phyloP scores from a whole-genome alignment of 2,797 vertebrate genomes.

The Spheniscus humboldti region DNA sequence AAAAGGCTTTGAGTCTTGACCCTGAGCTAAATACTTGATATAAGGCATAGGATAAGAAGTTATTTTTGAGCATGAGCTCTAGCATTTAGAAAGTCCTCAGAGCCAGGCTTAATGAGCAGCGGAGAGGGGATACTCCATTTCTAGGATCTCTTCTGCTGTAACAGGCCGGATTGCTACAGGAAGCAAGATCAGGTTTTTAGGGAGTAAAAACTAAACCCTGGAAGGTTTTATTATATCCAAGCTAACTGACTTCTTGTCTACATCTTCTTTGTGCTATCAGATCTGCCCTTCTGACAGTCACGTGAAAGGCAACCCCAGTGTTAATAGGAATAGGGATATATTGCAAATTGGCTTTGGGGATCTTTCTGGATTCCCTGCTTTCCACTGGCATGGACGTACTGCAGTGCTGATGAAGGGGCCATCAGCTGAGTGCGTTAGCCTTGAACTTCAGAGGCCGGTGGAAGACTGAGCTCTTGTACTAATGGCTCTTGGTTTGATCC shows the following conservation, averaged over 20 bases:
- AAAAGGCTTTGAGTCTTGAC: background rate
- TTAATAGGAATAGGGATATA: background rate
- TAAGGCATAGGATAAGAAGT: background rate
- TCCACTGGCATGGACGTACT: fast-evolving
- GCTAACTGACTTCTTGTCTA: background rate
- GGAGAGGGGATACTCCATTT: background rate
- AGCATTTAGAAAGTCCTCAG: background rate
- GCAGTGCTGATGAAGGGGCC: background rate
- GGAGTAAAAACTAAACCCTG: background rate
- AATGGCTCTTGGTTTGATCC: background rate
- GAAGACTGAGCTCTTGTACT: background rate
- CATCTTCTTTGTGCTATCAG: background rate
- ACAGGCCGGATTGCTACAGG: background rate
- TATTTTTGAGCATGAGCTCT: background rate
- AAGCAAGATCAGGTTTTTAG: background rate
- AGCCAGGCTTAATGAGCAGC: background rate
- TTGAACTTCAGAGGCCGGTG: background rate
- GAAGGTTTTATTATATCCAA: background rate
- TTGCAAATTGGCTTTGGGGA: background rate
- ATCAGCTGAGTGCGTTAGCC: background rate
- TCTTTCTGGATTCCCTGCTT: background rate
- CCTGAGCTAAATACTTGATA: background rate
- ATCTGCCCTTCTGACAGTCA: background rate
- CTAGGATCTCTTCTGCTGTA: background rate
- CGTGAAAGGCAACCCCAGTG: fast-evolving